Conservation (phyloP, 2,113 vertebrate species). For the Syngnathus typhle region DNA sequence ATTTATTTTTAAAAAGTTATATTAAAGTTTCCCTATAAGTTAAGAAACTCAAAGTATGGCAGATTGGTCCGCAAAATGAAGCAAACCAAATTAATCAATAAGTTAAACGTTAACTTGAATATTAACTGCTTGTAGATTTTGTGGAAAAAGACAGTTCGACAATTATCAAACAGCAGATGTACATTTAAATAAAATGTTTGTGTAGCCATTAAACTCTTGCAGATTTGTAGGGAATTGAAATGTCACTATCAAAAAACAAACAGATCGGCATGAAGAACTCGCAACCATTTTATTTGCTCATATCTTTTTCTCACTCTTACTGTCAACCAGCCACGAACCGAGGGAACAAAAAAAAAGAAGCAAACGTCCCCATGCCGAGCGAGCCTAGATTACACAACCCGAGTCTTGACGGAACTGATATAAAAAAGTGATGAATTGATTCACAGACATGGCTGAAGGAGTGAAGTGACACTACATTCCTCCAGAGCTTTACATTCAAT, state of each 20-base stretch:
- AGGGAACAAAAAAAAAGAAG: constrained; percentile 15
- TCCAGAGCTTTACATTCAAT: constrained; percentile 39
- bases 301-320: constrained; percentile 7
- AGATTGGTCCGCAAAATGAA: too few species aligned
- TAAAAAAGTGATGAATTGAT: constrained; percentile 53
- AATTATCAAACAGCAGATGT: too few species aligned
- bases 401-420: constrained; percentile 37
- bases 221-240: too few species aligned
- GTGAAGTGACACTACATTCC: constrained; percentile 45
- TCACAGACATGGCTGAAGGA: constrained; percentile 46
- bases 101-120: too few species aligned
- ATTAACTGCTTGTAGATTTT: too few species aligned
- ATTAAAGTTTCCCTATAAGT: too few species aligned
- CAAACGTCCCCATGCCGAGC: constrained; percentile 16
- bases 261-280: constrained; percentile 17
- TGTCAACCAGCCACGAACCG: constrained; percentile 1
- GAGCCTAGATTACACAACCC: constrained; percentile 37
- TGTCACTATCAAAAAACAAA: not conserved
- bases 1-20: too few species aligned
- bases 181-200: too few species aligned
- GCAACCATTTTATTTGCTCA: constrained; percentile 6
- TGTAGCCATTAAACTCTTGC: too few species aligned
- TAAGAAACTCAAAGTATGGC: too few species aligned
- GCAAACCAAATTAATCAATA: too few species aligned
- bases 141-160: too few species aligned